Base-by-base conservation (phyloP, 2,888 invertebrate species). In the Eurytoma adleriae region DNA sequence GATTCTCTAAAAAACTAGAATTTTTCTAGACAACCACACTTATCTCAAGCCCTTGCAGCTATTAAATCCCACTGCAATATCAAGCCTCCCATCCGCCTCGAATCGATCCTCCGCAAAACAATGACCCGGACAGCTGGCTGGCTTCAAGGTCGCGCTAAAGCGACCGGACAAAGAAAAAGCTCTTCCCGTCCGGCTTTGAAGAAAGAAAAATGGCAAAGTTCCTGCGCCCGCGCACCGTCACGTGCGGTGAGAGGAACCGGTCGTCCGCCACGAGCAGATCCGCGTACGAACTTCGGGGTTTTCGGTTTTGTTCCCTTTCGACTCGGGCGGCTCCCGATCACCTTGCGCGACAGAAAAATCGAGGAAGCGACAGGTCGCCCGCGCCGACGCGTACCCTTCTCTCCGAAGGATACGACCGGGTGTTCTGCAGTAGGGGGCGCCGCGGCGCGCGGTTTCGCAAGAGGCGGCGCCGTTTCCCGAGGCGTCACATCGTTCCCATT, bases 401-500 rank as follows among this genome's bases (percentile, higher is more conserved):
- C 30, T n/a, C n/a, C n/a, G 48, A 64, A 48, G 48, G 30, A 18
- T 64, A 48, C 10, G 48, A 12, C 40, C 12, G 40, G 12, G 16
- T 16, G 10, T 13, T n/a, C 5, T n/a, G 62, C 1, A 4, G n/a
- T 3, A 18, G 18, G 13, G 40, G 13, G 4, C 16, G 61, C 14
- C 7, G 61, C 30, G n/a, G 7, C n/a, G 54, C 56, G 18, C 62
- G 56, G 62, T 76, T 75, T 76, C 54, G 76, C 40, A 76, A 76
- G 76, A 59, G 40, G 14, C 68, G 16, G 50, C n/a, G 30, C 12
- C 66, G n/a, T 79, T 73, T 79, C 73, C 73, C 50, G 61, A 61
- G 68, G 78, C 78, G 73, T 73, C 78, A 62, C 62, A 68, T 79
- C 61, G 73, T 62, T 79, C 78, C 68, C 73, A 67, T 79, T 79